phyloP scores from a whole-genome alignment of 2,797 vertebrate species.

The Micromesistius poutassou region DNA sequence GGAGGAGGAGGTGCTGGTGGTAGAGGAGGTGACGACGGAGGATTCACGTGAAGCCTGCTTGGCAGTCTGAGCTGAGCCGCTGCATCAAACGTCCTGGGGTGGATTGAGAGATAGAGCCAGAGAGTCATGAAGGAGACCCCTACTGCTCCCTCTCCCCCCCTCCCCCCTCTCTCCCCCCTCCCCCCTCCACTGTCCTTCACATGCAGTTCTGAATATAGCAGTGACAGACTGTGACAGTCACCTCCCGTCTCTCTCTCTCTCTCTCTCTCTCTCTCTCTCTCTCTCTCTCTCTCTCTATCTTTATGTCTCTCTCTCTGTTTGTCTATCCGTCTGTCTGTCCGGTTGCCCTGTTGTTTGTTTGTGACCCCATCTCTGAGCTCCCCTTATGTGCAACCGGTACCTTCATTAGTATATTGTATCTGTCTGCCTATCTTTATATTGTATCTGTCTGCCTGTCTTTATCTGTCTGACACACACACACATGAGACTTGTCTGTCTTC shows the following conservation, averaged over 20 bases:
- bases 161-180: not conserved
- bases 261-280: not conserved
- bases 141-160: not conserved
- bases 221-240: not conserved
- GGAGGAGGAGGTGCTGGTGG: too few species aligned
- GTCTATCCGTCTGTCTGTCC: not conserved
- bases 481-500: not conserved
- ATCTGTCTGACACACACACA: not conserved
- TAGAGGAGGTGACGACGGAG: too few species aligned
- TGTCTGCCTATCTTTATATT: not conserved
- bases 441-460: not conserved
- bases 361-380: not conserved
- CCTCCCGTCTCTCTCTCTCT: not conserved
- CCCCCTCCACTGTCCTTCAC: too few species aligned
- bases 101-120: slow-evolving; percentile 8
- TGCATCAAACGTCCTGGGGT: slow-evolving; percentile 11
- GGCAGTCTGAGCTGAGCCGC: too few species aligned
- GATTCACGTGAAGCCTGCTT: too few species aligned
- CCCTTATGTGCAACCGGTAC: not conserved
- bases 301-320: not conserved
- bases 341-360: too few species aligned
- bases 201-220: too few species aligned
- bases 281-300: not conserved
- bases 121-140: not conserved
- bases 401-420: not conserved